These are phyloP conservation scores for Amiota minor DNA, from an alignment of 2,888 invertebrate genomes.

Conservation along the genomic window DNA sequence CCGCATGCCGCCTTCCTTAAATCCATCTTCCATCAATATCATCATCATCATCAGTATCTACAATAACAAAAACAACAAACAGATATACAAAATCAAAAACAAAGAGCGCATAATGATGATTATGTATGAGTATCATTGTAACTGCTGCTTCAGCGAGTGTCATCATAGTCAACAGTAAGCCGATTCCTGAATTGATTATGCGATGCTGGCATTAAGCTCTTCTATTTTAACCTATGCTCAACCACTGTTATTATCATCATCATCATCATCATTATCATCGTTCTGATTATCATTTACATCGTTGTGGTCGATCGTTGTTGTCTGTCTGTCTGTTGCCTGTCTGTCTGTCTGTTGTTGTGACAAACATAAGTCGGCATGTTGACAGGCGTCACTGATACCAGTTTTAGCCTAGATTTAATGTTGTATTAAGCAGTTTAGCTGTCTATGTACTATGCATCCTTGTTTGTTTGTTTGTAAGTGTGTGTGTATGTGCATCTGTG, in stretches of 20 bases:
- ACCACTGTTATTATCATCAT: neutral
- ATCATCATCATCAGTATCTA: neutral
- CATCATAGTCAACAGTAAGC: neutral
- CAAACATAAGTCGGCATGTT: slow-evolving; percentile 39
- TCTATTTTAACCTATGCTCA: slow-evolving; percentile 24
- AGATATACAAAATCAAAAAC: neutral
- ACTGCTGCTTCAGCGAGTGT: slow-evolving; percentile 11
- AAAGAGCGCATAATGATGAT: neutral
- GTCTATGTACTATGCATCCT: neutral
- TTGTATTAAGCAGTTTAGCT: slow-evolving; percentile 21
- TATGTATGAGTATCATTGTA: slow-evolving; percentile 11
- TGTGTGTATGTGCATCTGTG: neutral
- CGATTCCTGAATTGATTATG: slow-evolving; percentile 14
- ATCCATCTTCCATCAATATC: neutral
- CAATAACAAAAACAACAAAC: slow-evolving; percentile 2
- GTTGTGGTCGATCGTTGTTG: too few species aligned
- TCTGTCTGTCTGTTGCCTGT: too few species aligned
- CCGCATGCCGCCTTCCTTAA: neutral
- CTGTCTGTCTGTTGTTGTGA: neutral
- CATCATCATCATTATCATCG: too few species aligned
- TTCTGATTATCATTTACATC: too few species aligned
- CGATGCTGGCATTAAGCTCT: slow-evolving; percentile 32
- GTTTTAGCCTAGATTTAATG: slow-evolving; percentile 29
- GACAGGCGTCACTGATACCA: slow-evolving; percentile 50
- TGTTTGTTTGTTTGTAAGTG: neutral